phyloP scores from a whole-genome alignment of 53 echinoderm and acorn worm genomes.

The Temnopleurus reevesii region DNA sequence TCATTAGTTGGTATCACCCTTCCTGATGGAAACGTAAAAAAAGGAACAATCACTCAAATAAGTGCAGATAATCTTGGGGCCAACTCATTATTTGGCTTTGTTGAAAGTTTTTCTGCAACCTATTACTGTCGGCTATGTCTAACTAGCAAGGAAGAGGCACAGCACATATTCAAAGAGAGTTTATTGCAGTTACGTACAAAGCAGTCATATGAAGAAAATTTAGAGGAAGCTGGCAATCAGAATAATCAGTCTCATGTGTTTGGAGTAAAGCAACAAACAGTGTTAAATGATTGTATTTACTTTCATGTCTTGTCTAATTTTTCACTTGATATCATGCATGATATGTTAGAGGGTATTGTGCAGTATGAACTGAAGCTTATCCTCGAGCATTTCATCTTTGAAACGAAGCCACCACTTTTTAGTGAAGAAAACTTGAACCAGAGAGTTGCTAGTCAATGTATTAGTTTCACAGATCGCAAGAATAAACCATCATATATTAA shows the following conservation, averaged over 20 bases:
- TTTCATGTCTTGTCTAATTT: neutral
- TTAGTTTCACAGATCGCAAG: conserved; percentile 51
- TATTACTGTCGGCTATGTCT: conserved; percentile 42
- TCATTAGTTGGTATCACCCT: neutral
- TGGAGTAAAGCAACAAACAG: conserved; percentile 47
- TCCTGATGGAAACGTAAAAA: neutral
- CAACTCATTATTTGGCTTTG: conserved; percentile 56
- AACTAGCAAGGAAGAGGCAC: conserved; percentile 48
- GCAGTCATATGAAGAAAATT: conserved; percentile 30
- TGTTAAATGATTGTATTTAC: conserved; percentile 57
- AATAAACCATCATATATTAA: conserved; percentile 63
- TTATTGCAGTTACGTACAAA: conserved; percentile 18
- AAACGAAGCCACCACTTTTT: neutral
- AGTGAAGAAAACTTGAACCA: neutral
- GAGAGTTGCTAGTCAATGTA: conserved; percentile 27
- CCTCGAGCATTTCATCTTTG: neutral
- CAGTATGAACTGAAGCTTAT: neutral
- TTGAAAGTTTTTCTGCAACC: conserved; percentile 43
- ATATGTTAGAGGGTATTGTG: neutral
- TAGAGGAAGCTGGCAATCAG: conserved; percentile 3
- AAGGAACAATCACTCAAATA: neutral
- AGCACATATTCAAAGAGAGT: conserved; percentile 25
- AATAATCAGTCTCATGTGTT: neutral
- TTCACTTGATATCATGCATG: neutral
- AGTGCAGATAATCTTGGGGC: conserved; percentile 39